Base-by-base conservation (phyloP, 2,113 vertebrate species). In the Tonatia bakeri region DNA sequence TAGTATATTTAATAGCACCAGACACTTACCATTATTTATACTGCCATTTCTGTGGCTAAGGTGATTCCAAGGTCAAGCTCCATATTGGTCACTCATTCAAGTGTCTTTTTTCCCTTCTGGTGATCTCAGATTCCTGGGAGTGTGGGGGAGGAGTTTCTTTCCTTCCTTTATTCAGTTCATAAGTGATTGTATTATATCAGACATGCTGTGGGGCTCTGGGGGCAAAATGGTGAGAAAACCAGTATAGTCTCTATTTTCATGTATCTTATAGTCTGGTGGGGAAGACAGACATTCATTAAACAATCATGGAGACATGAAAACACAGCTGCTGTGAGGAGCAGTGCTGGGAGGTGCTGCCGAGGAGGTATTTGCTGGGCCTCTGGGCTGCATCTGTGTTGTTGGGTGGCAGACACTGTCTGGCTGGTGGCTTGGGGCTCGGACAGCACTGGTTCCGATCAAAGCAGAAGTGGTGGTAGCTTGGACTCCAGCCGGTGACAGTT, bases 1-100 rank as follows among this genome's bases (percentile, higher is more conserved):
- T 72, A 22, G 43, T 80, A 65, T 79, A 33, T 64, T 90, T 94
- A 59, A 4, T 87, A 96, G 50, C 52, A 69, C 11, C 13, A 93
- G 70, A 56, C 3, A 7, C 45, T 47, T 73, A 64, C 76, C 15
- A 36, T 70, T 90, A 61, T 47, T 70, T 72, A 70, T 76, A 26
- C 22, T 70, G 33, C 24, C 45, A 47, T 91, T 95, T 94, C 52
- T 83, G 7, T 47, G 73, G 45, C 26, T 65, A 82, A 40, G 72
- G 54, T 59, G 13, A 76, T 50, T 93, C 45, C 20, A 56, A 73
- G 65, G 40, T 90, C 72, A 92, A 61, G 28, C 19, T 50, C 20
- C 45, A 9, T 31, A 16, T 77, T n/a, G 14, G 38, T 86, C 40
- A 79, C 38, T 92, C 61, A 69, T 36, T 83, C 72, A 85, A 75